A percentile compares a stretch with the other conserved stretches of the same genome.
Evolutionary conservation across 2,888 invertebrate genomes (phyloP).

Genomic region (Eupithecia pulchellata): DNA sequence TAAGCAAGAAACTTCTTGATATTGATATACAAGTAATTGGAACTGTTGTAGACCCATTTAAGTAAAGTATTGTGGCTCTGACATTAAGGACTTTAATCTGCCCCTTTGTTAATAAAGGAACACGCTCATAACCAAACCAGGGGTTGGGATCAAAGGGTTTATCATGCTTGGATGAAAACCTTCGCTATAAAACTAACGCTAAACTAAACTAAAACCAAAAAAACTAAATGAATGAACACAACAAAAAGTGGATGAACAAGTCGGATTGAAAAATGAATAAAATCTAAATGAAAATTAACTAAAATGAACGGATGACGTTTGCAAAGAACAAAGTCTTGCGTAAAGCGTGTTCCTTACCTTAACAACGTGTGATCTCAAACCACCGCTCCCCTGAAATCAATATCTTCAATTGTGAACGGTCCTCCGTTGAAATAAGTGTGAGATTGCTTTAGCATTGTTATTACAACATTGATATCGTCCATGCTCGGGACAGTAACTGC

Average conservation of each 20-base stretch:
- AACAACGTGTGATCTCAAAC: slow-evolving; percentile 73
- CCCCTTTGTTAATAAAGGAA: slow-evolving; percentile 36
- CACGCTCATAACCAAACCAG: slow-evolving; percentile 35
- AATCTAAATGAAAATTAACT: slow-evolving; percentile 33
- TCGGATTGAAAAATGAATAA: slow-evolving; percentile 29
- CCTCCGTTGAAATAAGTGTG: slow-evolving; percentile 46
- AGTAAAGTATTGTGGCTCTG: not conserved
- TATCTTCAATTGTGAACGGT: slow-evolving; percentile 61
- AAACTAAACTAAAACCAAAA: slow-evolving; percentile 28
- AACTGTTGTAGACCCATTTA: not conserved
- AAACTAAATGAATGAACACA: slow-evolving; percentile 26
- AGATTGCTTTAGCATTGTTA: slow-evolving; percentile 68
- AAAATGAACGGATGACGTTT: slow-evolving; percentile 25
- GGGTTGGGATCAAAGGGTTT: slow-evolving; percentile 18
- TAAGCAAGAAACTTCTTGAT: not conserved
- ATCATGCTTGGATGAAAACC: slow-evolving; percentile 36
- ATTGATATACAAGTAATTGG: not conserved
- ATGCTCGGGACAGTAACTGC: slow-evolving; percentile 81
- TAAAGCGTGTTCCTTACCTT: slow-evolving; percentile 78
- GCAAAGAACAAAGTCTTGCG: slow-evolving; percentile 48
- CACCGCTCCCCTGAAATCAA: slow-evolving; percentile 82
- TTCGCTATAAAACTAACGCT: slow-evolving; percentile 23
- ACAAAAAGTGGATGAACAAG: slow-evolving; percentile 23
- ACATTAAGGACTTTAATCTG: not conserved
- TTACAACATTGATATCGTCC: slow-evolving; percentile 75